Base-by-base conservation (phyloP, 2,888 invertebrate species). In the Lydus trimaculatus region DNA sequence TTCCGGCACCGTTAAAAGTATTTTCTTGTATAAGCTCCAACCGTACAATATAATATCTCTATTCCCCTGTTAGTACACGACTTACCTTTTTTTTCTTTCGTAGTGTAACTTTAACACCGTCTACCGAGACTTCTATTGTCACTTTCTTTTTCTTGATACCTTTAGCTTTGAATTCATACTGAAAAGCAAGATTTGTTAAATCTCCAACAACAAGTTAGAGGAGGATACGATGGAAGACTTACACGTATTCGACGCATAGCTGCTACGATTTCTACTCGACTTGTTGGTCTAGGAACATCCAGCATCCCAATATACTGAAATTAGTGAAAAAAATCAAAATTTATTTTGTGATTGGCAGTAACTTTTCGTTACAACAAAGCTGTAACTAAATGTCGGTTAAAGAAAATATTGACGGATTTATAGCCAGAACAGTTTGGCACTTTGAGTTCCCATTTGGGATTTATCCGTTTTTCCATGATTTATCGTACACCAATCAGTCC, bases 141-240 rank as follows among this genome's bases (percentile, higher is more conserved):
- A 99, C 98, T 88, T 98, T 98, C 84, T 96, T 94, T 87, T 99
- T 99, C 88, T 98, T 98, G 83, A 97, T 94, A 65, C 96, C 97
- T 85, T 96, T 96, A 77, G 98, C 94, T 89, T 99, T 99, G 89
- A 98, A 99, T 87, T 99, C 99, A 87, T 98, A 98, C 98, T 99
- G 91, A 79, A 83, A 81, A 74, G n/a, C 7, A 13, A 25, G 36
- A 31, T 56, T 31, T 36, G 17, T 58, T 67, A 52, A 61, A 60
- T 64, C 17, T 17, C 17, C 17, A 2, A 43, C 31, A 36, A 33
- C 6, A 39, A 28, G 36, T 39, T 31, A 33, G 2, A 17, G 9
- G 9, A 2, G 23, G 7, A 5, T 28, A 5, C 8, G 28, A 64
- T 28, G 52, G 17, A 63, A 58, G 65, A 71, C 93, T 94, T 87